Evolutionary conservation across 1,140 invertebrate genomes (phyloP).

Genomic region (Ips nitidus): DNA sequence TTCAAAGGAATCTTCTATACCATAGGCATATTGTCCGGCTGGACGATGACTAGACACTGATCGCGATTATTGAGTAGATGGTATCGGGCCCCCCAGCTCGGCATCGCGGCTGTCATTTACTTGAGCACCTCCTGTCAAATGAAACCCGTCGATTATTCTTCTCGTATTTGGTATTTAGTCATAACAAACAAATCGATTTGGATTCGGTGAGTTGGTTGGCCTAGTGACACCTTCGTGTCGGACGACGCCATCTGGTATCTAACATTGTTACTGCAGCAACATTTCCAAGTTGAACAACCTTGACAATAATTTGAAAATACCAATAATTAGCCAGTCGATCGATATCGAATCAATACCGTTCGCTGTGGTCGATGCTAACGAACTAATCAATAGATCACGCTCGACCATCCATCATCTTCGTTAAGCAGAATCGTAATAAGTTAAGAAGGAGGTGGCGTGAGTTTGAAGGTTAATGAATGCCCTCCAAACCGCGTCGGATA

Average conservation of each 20-base stretch:
- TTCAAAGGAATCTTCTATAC: conserved; percentile 19
- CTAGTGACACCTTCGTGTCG: too few species aligned
- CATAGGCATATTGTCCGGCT: conserved; percentile 10
- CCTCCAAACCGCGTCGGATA: background rate
- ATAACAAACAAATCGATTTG: conserved; percentile 20
- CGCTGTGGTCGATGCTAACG: conserved; percentile 47
- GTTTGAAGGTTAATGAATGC: conserved; percentile 21
- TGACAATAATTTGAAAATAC: background rate
- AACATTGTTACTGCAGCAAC: too few species aligned
- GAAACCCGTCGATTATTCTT: conserved; percentile 47
- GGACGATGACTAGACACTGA: conserved; percentile 46
- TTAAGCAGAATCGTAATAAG: conserved; percentile 52
- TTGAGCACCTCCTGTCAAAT: conserved; percentile 50
- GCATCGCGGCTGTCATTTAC: conserved; percentile 48
- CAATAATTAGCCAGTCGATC: conserved; percentile 2
- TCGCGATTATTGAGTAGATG: conserved; percentile 46
- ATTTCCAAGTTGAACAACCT: too few species aligned
- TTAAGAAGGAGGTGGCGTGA: conserved; percentile 37
- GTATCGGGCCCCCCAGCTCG: conserved; percentile 49
- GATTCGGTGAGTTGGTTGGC: background rate
- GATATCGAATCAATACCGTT: conserved; percentile 30
- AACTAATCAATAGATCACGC: conserved; percentile 54
- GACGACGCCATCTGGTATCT: too few species aligned
- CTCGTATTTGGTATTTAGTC: conserved; percentile 34
- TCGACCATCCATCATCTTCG: conserved; percentile 51